These are phyloP conservation scores for Strongylocentrotus purpuratus DNA, from an alignment of 35 echinoderm and acorn worm genomes.

Conservation along the genomic window DNA sequence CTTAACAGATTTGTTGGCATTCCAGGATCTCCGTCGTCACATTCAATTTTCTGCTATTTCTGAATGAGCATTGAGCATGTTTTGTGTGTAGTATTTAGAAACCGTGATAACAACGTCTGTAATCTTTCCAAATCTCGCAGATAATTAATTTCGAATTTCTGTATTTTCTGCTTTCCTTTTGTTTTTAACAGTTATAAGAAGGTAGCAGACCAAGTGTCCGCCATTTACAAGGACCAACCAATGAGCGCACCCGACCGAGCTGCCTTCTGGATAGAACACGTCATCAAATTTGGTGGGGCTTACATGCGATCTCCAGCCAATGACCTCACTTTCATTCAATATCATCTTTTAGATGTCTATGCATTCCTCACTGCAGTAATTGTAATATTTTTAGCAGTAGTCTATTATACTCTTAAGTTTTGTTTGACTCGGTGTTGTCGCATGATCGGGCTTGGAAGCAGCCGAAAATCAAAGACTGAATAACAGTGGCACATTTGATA, in stretches of 20 bases:
- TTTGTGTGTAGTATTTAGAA: too few relatives aligned
- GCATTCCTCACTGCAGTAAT: not conserved
- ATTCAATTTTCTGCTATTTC: too few relatives aligned
- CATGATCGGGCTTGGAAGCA: not conserved
- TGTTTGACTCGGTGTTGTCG: not conserved
- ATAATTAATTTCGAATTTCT: too few relatives aligned
- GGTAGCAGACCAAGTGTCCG: constrained; percentile 52
- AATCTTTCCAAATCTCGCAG: too few relatives aligned
- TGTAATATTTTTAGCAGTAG: not conserved
- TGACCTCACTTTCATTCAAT: constrained; percentile 47
- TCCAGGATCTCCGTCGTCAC: too few relatives aligned
- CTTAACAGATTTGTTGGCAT: too few relatives aligned
- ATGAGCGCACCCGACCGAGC: constrained; percentile 57
- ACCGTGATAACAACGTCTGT: too few relatives aligned
- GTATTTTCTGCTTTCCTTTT: not conserved
- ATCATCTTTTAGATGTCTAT: constrained; percentile 26
- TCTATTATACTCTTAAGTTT: not conserved
- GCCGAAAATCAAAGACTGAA: not conserved
- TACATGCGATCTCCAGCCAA: constrained; percentile 24
- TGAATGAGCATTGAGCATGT: too few relatives aligned
- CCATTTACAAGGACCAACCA: constrained; percentile 65
- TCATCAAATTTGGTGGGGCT: constrained; percentile 70
- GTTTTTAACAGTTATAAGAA: constrained; percentile 54
- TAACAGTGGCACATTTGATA: not conserved
- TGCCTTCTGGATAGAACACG: constrained; percentile 71